A percentile compares a stretch with the other conserved stretches of the same genome.
Conservation (phyloP, 1,140 invertebrate genomes). For the Ptiloglossa arizonensis region DNA sequence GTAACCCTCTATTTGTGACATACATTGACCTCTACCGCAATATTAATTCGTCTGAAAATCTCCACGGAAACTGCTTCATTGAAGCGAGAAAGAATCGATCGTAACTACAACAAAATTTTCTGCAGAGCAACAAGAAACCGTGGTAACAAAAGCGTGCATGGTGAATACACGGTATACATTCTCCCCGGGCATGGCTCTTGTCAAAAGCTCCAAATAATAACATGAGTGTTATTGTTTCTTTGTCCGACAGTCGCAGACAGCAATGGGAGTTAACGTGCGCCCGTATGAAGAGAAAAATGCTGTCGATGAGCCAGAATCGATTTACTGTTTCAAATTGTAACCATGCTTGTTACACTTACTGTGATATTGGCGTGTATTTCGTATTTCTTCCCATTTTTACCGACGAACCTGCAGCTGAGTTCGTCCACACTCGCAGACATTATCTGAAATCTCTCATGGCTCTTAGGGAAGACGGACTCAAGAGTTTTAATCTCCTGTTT, state of each 20-base stretch:
- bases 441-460: conserved; percentile 98
- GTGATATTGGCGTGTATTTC: conserved; percentile 99
- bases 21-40: conserved; percentile 67
- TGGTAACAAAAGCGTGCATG: neutral
- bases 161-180: conserved; percentile 12
- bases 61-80: conserved; percentile 12
- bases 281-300: conserved; percentile 2
- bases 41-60: conserved; percentile 50
- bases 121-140: neutral
- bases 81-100: conserved; percentile 57
- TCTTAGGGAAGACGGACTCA: conserved; percentile 96
- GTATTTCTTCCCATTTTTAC: conserved; percentile 96
- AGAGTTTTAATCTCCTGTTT: conserved; percentile 99
- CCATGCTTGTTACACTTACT: conserved; percentile 84
- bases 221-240: conserved; percentile 76
- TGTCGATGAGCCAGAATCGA: neutral
- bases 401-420: conserved; percentile 97
- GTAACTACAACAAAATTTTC: conserved; percentile 43
- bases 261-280: conserved; percentile 21
- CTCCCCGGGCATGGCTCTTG: conserved; percentile 32
- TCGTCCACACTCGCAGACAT: conserved; percentile 98
- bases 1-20: conserved; percentile 66
- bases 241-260: conserved; percentile 57
- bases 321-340: conserved; percentile 12
- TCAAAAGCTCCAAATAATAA: conserved; percentile 64